These are phyloP conservation scores for Sericinus montela DNA, from an alignment of 2,888 invertebrate species.

Conservation along the genomic window DNA sequence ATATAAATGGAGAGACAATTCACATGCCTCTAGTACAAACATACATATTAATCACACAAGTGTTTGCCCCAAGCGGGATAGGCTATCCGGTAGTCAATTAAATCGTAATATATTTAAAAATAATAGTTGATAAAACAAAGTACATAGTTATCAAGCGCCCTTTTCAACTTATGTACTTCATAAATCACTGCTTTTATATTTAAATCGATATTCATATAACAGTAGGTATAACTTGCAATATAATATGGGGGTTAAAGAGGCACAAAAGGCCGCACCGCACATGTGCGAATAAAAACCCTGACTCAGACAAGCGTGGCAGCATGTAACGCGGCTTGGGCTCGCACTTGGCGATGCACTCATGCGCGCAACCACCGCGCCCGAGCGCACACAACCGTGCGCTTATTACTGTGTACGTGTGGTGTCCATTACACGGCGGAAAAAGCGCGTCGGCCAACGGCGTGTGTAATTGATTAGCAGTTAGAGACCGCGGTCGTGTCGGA, in stretches of 20 bases:
- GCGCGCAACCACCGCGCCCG: slow-evolving; percentile 56
- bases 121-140: no score
- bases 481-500: slow-evolving; percentile 46
- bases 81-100: no score
- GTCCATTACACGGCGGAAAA: slow-evolving; percentile 71
- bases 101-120: no score
- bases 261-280: slow-evolving; percentile 36
- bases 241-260: slow-evolving; percentile 14
- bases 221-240: no score
- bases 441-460: slow-evolving; percentile 61
- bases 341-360: slow-evolving; percentile 62
- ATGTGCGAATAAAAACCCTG: slow-evolving; percentile 45
- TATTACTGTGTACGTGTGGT: slow-evolving; percentile 55
- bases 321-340: slow-evolving; percentile 41
- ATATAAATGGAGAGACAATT: no score
- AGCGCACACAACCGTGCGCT: slow-evolving; percentile 36
- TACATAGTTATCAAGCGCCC: no score
- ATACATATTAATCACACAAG: no score
- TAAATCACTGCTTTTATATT: no score
- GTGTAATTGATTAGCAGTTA: slow-evolving; percentile 75
- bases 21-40: no score
- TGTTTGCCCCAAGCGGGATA: no score
- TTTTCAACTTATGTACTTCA: no score
- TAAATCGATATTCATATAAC: no score
- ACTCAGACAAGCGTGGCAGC: slow-evolving; percentile 44